A percentile compares a stretch with the other conserved stretches of the same genome.
Evolutionary conservation across 1,140 invertebrate genomes (phyloP).

Genomic region (Elysia chlorotica): DNA sequence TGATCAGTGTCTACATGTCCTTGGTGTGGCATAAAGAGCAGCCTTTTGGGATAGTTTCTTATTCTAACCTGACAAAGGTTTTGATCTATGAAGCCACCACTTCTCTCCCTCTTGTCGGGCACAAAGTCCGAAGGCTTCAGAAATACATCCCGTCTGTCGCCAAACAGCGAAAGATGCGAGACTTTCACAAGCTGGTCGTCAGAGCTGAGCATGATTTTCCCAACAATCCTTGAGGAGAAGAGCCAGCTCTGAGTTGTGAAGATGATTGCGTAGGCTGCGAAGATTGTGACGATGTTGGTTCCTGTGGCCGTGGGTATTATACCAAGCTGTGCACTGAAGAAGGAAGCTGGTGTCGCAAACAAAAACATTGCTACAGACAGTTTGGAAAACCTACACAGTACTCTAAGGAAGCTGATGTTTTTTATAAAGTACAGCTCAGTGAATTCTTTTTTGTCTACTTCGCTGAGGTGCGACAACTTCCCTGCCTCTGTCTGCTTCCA

Average conservation of each 20-base stretch:
- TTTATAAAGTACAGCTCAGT: neutral
- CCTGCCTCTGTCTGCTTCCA: neutral
- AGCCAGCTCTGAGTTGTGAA: neutral
- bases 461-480: no score
- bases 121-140: neutral
- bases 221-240: neutral
- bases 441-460: no score
- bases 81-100: neutral
- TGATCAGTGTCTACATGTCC: neutral
- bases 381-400: neutral
- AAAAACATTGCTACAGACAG: neutral
- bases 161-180: neutral
- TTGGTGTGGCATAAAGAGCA: neutral
- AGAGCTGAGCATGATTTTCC: neutral
- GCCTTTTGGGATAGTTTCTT: neutral
- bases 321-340: neutral
- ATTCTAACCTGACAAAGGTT: neutral
- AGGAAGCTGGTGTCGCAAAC: neutral
- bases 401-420: neutral
- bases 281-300: neutral
- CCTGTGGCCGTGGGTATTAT: neutral
- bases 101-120: neutral
- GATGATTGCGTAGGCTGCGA: neutral
- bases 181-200: neutral
- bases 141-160: neutral